Percentiles rank a stretch among this genome's conserved stretches.
Conservation (phyloP, 2,113 vertebrate genomes). For the Pogona vitticeps region DNA sequence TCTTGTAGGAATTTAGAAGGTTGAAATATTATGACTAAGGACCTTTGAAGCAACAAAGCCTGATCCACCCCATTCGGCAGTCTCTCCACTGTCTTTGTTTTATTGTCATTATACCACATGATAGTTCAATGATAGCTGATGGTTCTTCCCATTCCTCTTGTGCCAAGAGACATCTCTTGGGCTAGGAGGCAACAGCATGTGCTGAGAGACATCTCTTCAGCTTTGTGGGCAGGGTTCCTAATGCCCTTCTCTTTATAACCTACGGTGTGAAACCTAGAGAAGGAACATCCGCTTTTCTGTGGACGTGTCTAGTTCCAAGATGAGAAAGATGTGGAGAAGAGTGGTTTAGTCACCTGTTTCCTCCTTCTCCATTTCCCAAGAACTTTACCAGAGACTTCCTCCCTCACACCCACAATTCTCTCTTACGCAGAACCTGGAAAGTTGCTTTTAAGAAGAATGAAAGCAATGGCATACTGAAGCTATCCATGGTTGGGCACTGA, state of each 20-base stretch:
- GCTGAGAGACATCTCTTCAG: background rate
- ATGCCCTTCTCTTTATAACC: background rate
- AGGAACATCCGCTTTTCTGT: too few relatives aligned
- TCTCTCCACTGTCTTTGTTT: background rate
- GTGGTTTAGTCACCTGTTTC: background rate
- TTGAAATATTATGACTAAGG: background rate
- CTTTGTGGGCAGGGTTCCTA: too few relatives aligned
- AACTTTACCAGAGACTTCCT: background rate
- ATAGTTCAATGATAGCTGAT: background rate
- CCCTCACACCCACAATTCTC: background rate
- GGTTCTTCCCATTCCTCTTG: background rate
- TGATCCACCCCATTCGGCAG: background rate
- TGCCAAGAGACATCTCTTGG: background rate
- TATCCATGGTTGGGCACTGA: too few relatives aligned
- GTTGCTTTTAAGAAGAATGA: too few relatives aligned
- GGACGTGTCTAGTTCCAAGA: background rate
- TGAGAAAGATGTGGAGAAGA: background rate
- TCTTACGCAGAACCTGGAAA: background rate
- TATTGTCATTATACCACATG: background rate
- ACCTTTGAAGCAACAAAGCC: background rate
- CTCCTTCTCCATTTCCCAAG: too few relatives aligned
- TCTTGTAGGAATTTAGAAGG: background rate
- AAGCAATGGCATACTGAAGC: too few relatives aligned
- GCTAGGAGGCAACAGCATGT: background rate
- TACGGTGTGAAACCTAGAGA: too few relatives aligned